Base-by-base conservation (phyloP, 2,113 vertebrate species). In the Oxyruncus cristatus region DNA sequence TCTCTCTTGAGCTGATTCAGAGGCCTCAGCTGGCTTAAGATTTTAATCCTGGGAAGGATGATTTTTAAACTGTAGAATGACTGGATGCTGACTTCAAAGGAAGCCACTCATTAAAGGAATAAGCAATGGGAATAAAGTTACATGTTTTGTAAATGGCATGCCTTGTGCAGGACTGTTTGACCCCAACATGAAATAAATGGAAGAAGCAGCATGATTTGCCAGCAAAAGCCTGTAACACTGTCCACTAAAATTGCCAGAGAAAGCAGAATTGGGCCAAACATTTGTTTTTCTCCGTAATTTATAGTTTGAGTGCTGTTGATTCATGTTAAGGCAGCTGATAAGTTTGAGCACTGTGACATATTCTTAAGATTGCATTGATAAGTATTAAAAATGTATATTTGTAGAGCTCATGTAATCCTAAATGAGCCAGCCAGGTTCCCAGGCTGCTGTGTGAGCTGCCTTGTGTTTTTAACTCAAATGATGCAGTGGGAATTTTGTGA, bases 261-360 rank as follows among this genome's bases (percentile, higher is more conserved):
- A 85, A 72, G 56, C 7, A 42, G 70, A 63, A 77, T 26, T 0
- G 0, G 2, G 11, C 10, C 63, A 55, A 46, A 42, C 6, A 0
- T 27, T 24, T 49, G 1, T 22, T 75, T 75, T 76, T 1, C 11
- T 30, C 6, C 9, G 4, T 52, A 19, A 56, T 17, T 75, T 33
- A 3, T 35, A 32, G n/a, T 63, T 63, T 1, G 14, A 8, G 6
- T 53, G 65, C 20, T 65, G 30, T 82, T 56, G 53, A 26, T 70
- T 88, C 0, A 0, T 41, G 20, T 66, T 72, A 55, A 68, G 27
- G 24, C 12, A 17, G 8, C 27, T 92, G 58, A 46, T 53, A 73
- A 85, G 52, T 15, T 20, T 32, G 37, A 22, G 23, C 5, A 9
- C 49, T 63, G 61, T 28, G 33, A 59, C 12, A 9, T 67, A 44